Conservation (phyloP, 2,888 invertebrate species). For the Achlya flavicornis region DNA sequence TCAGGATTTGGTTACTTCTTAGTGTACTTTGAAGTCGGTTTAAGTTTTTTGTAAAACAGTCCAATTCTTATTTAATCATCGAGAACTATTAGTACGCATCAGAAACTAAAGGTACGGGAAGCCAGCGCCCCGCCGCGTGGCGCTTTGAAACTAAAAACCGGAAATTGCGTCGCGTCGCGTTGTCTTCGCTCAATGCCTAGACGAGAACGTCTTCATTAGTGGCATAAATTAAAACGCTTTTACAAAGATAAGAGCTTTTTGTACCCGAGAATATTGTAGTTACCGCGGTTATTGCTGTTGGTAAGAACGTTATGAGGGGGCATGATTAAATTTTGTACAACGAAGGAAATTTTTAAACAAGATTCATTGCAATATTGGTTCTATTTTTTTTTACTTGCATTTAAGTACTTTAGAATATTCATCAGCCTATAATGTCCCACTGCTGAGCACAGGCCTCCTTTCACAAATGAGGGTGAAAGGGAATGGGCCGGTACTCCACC, state of each 20-base stretch:
- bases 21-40: too few species aligned
- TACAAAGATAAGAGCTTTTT: conserved; percentile 22
- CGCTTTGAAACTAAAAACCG: conserved; percentile 83
- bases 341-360: not conserved
- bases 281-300: not conserved
- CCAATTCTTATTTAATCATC: conserved; percentile 26
- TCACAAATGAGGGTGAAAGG: too few species aligned
- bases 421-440: too few species aligned
- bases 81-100: conserved; percentile 45
- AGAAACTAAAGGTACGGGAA: conserved; percentile 52
- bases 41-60: too few species aligned
- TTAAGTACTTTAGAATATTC: too few species aligned
- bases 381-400: not conserved
- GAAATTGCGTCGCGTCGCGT: conserved; percentile 77
- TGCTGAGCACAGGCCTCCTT: too few species aligned
- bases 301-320: not conserved
- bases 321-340: conserved; percentile 10
- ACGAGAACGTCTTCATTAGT: conserved; percentile 72
- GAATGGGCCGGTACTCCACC: too few species aligned
- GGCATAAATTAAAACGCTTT: conserved; percentile 70
- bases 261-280: conserved; percentile 10
- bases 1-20: too few species aligned
- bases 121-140: conserved; percentile 45
- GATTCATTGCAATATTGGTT: not conserved
- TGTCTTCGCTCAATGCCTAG: conserved; percentile 70